phyloP scores from a whole-genome alignment of 1,140 invertebrate species.

The Psix sp. region DNA sequence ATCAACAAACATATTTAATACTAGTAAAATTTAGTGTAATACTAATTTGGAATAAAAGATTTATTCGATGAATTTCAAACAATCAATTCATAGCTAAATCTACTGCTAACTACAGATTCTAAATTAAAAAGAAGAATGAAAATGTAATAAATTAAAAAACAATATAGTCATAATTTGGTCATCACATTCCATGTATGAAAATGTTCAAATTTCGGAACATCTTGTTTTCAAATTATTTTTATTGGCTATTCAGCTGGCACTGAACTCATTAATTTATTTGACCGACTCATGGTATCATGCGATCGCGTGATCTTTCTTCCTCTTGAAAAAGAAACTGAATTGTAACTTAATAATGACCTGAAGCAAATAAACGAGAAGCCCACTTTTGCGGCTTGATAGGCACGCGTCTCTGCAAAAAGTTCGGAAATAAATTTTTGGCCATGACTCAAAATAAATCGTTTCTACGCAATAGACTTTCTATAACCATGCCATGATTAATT shows the following conservation, averaged over 20 bases:
- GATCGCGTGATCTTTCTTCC: conserved; percentile 55
- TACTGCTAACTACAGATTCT: no score
- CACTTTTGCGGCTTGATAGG: conserved; percentile 26
- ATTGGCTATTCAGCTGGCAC: conserved; percentile 51
- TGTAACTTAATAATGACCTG: conserved; percentile 44
- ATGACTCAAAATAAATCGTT: conserved; percentile 47
- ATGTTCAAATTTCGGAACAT: conserved; percentile 15
- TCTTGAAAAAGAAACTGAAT: conserved; percentile 36
- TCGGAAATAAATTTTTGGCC: conserved; percentile 49
- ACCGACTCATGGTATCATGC: conserved; percentile 58
- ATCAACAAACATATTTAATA: no score
- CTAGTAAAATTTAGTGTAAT: no score
- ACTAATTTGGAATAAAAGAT: no score
- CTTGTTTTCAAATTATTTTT: conserved; percentile 40
- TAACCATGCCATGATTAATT: no score
- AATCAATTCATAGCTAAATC: no score
- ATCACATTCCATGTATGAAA: no score
- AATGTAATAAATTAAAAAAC: no score
- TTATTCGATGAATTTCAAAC: no score
- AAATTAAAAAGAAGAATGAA: no score
- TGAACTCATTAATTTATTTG: conserved; percentile 61
- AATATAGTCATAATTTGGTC: no score
- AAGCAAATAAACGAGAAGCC: conserved; percentile 20
- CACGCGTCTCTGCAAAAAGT: conserved; percentile 56
- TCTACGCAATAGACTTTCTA: conserved; percentile 26